Evolutionary conservation across 1,140 invertebrate genomes (phyloP).

Genomic region (Pomacea maculata): DNA sequence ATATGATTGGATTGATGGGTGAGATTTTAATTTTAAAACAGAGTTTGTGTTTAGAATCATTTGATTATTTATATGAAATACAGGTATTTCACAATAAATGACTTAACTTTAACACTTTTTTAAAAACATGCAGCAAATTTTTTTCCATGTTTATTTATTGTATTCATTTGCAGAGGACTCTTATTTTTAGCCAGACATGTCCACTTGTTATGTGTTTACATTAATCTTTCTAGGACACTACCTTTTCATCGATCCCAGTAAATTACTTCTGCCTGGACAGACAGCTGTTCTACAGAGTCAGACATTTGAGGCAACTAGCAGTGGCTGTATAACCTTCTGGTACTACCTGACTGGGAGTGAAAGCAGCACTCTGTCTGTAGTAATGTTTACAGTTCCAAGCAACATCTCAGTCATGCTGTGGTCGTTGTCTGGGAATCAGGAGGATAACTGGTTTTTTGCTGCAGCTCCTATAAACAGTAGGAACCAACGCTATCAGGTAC

Average conservation of each 20-base stretch:
- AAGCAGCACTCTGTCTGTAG: constrained; percentile 24
- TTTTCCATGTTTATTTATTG: too few species aligned
- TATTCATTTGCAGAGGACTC: too few species aligned
- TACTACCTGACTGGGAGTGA: constrained; percentile 77
- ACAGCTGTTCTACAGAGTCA: constrained; percentile 50
- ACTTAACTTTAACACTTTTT: too few species aligned
- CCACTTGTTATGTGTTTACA: neutral
- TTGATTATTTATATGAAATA: too few species aligned
- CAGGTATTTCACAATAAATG: too few species aligned
- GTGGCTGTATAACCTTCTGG: constrained; percentile 70
- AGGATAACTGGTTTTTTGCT: constrained; percentile 46
- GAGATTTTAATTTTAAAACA: too few species aligned
- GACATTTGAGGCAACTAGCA: constrained; percentile 39
- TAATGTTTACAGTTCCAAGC: constrained; percentile 32
- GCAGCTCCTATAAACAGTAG: constrained; percentile 33
- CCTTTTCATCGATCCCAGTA: constrained; percentile 41
- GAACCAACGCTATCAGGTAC: constrained; percentile 15
- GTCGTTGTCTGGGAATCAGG: constrained; percentile 46
- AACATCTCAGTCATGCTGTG: constrained; percentile 26
- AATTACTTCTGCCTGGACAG: constrained; percentile 30
- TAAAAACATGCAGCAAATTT: too few species aligned
- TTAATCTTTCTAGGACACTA: constrained; percentile 45
- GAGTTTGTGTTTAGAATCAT: too few species aligned
- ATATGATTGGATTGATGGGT: too few species aligned
- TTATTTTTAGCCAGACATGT: too few species aligned